phyloP scores from a whole-genome alignment of 2,888 invertebrate species.

The Bellardia bayeri region DNA sequence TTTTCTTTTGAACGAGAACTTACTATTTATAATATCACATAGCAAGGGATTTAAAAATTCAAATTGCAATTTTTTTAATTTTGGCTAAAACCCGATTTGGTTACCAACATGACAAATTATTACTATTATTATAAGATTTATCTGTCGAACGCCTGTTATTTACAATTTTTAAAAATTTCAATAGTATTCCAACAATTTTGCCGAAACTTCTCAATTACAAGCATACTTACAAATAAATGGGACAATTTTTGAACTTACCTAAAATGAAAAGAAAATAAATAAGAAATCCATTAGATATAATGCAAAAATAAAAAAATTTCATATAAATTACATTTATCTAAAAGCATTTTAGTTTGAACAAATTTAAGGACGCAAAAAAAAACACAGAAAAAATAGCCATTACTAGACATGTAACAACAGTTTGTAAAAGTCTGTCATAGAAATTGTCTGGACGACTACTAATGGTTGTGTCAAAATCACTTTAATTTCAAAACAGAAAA shows the following conservation, averaged over 20 bases:
- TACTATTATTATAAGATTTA: too few species aligned
- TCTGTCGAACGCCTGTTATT: too few species aligned
- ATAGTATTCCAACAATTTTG: too few species aligned
- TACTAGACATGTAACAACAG: background rate
- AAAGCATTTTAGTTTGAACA: background rate
- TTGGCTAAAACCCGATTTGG: too few species aligned
- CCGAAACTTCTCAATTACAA: background rate
- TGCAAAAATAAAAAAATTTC: conserved; percentile 8
- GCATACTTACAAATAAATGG: background rate
- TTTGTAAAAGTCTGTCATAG: background rate
- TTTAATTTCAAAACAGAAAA: background rate
- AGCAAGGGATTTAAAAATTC: too few species aligned
- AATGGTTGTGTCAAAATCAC: conserved; percentile 20
- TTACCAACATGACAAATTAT: too few species aligned
- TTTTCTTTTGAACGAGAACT: too few species aligned
- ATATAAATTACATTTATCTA: background rate
- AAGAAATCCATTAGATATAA: background rate
- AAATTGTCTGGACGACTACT: background rate
- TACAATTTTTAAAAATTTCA: too few species aligned
- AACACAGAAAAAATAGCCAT: background rate
- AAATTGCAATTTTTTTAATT: too few species aligned
- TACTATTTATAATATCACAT: too few species aligned
- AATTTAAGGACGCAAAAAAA: background rate
- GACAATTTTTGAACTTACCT: conserved; percentile 35
- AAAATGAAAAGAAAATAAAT: conserved; percentile 24